Evolutionary conservation across 2,113 vertebrate genomes (phyloP).

Genomic region (Perca fluviatilis): DNA sequence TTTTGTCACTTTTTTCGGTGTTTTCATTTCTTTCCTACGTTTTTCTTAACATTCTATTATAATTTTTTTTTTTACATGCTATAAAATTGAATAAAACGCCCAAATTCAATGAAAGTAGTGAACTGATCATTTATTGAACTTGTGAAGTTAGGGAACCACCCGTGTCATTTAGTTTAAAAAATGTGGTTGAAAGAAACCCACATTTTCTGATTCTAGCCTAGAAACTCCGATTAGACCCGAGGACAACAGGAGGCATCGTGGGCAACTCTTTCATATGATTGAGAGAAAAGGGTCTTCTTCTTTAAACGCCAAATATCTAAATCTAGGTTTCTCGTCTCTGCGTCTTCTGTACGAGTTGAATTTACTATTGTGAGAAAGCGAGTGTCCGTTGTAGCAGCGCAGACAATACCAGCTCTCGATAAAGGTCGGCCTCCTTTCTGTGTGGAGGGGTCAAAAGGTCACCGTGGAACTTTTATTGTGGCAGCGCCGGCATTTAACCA

Average conservation of each 20-base stretch:
- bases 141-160: too few species aligned
- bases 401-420: conserved; percentile 8
- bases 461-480: not conserved
- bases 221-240: too few species aligned
- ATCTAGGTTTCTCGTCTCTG: not conserved
- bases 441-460: conserved; percentile 24
- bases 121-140: too few species aligned
- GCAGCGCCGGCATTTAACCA: not conserved
- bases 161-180: too few species aligned
- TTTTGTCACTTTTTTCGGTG: too few species aligned
- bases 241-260: not conserved
- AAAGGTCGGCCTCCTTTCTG: conserved; percentile 9
- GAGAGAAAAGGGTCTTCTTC: not conserved
- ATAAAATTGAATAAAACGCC: too few species aligned
- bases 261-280: not conserved
- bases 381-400: not conserved
- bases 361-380: conserved; percentile 26
- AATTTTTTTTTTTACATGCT: too few species aligned
- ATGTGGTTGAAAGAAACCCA: too few species aligned
- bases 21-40: too few species aligned
- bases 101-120: too few species aligned
- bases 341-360: not conserved
- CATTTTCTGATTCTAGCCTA: too few species aligned
- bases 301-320: not conserved
- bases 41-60: too few species aligned